Evolutionary conservation across 2,797 vertebrate species (phyloP), one percentile per base, ranked within the genome.

Genomic region (Serranus cabrilla): DNA sequence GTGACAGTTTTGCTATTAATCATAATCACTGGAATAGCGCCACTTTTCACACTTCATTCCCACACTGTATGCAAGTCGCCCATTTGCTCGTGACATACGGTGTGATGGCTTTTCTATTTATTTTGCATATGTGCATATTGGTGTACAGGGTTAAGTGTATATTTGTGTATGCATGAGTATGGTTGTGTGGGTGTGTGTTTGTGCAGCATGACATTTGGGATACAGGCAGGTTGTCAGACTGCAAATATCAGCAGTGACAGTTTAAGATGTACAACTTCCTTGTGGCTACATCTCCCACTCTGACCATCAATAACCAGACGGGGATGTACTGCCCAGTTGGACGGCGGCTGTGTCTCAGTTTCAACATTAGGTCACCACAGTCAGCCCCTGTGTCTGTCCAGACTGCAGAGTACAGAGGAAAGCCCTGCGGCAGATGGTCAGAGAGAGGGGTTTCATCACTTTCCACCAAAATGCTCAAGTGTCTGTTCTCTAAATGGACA

Each of bases 1-100:
- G 58, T 80, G 82, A 81, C 91, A 85, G 58, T 78, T 78, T 64
- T 61, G 72, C 82, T 49, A 92, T 93, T 86, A 85, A 92, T 94
- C 89, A 89, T 70, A 76, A 85, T 91, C 84, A 84, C 63, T 66
- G 54, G 39, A 82, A 72, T 34, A 78, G 43, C 4, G 7, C 69
- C 83, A 88, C 76, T 80, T 83, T 87, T 81, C 62, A 87, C 72
- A 80, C 56, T n/a, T 37, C 31, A 56, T 60, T 70, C 78, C 50
- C 51, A 25, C 40, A 14, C 14, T 70, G 14, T 20, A 40, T 49
- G 57, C 49, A 37, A 39, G 34, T 56, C 8, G 7, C 39, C 20
- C 45, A 70, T 78, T 86, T 71, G 13, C 51, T 60, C 51, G 57
- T 75, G 59, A 71, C 66, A 74, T 42, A 60, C 13, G 11, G 39